Evolutionary conservation across 2,797 vertebrate species (phyloP).

Genomic region (Carcharodon carcharias): DNA sequence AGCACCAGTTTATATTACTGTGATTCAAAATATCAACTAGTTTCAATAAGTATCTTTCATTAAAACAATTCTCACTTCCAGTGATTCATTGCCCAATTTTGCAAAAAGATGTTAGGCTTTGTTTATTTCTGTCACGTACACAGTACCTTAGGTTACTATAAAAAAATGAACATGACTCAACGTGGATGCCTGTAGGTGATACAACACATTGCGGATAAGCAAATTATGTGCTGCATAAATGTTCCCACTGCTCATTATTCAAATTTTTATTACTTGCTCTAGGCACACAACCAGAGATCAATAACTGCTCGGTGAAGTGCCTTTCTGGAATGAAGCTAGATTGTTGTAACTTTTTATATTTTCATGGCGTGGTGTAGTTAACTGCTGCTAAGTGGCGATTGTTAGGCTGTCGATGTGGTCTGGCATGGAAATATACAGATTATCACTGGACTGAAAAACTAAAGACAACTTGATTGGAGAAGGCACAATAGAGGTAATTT

Average conservation of each 20-base stretch:
- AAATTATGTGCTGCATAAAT: neutral
- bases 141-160: neutral
- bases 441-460: neutral
- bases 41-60: neutral
- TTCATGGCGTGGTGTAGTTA: neutral
- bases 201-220: neutral
- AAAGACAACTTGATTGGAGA: neutral
- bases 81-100: neutral
- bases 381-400: neutral
- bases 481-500: neutral
- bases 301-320: neutral
- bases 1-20: neutral
- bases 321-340: neutral
- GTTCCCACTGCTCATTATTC: neutral
- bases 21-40: neutral
- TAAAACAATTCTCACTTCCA: neutral
- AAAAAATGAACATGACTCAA: neutral
- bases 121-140: neutral
- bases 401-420: neutral
- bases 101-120: neutral
- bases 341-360: neutral
- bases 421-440: neutral
- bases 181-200: neutral
- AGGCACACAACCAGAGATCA: neutral
- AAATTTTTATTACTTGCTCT: neutral